Evolutionary conservation across 2,888 invertebrate species (phyloP), one percentile per base, ranked within the genome.

Genomic region (Pocota personata): DNA sequence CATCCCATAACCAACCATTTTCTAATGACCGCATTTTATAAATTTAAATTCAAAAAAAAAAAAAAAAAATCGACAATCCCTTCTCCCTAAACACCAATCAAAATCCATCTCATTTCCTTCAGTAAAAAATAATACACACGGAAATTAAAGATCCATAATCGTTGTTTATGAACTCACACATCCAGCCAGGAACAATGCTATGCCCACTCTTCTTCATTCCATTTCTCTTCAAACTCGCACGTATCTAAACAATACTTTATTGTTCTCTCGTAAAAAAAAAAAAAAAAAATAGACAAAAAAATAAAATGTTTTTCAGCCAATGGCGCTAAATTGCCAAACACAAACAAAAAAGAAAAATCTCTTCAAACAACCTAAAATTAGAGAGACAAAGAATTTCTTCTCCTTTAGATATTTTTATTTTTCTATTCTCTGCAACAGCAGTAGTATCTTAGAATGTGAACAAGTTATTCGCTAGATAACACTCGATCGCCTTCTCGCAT

Each of bases 271-370:
- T 10, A 16, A 12, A 48, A 64, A 30, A 76, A 27, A n/a, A n/a
- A 35, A 30, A 24, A 12, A 62, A 37, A 40, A 14, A 46, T 8
- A 46, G 27, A 57, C 27, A 37, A 12, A 30, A 8, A 46, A 37
- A 57, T 37, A 37, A 12, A 30, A 8, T 64, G 12, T 43, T 72
- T 72, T 71, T 72, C 71, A 79, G 57, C 78, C 72, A 79, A 79
- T 79, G 78, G 78, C 72, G 71, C 71, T 79, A 79, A 57, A 72
- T 72, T 79, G 78, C 71, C 46, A 64, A 78, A 71, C 62, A 78
- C 21, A 55, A 58, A 16, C 30, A 19, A 19, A 14, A 24, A 35
- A 55, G 2, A 37, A 30, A 57, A 52, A 21, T 14, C 30, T 37
- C 60, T 40, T 60, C 48, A 32, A 43, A 43, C 50, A 62, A 64